Conservation (phyloP, 2,888 invertebrate species). For the Apotomis turbidana region DNA sequence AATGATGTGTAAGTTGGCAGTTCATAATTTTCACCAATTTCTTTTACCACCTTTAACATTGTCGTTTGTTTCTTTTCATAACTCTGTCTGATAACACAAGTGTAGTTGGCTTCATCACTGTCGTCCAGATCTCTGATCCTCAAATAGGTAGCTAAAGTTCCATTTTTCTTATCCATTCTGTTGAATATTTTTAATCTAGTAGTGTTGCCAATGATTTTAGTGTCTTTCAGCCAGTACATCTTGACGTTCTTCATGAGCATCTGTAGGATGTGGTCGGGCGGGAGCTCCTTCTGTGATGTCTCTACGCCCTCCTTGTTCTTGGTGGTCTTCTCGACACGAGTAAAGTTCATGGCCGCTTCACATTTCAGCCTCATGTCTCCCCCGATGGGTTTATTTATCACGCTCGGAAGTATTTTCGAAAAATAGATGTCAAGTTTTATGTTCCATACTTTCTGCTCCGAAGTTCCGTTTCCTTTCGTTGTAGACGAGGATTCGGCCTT, state of each 20-base stretch:
- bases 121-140: slow-evolving; percentile 63
- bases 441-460: slow-evolving; percentile 74
- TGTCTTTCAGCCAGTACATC: slow-evolving; percentile 75
- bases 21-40: slow-evolving; percentile 78
- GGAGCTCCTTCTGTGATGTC: slow-evolving; percentile 66
- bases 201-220: slow-evolving; percentile 58
- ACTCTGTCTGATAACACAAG: slow-evolving; percentile 75
- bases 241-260: slow-evolving; percentile 72
- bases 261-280: slow-evolving; percentile 73
- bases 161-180: slow-evolving; percentile 71
- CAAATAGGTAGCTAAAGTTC: slow-evolving; percentile 71
- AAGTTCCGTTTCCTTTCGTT: slow-evolving; percentile 64
- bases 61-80: slow-evolving; percentile 73
- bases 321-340: slow-evolving; percentile 70
- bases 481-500: slow-evolving; percentile 61
- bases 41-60: slow-evolving; percentile 75
- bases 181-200: slow-evolving; percentile 63
- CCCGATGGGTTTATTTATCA: slow-evolving; percentile 60
- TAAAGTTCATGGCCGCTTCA: slow-evolving; percentile 76
- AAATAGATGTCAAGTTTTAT: slow-evolving; percentile 77
- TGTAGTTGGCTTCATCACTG: slow-evolving; percentile 71
- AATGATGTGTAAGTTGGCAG: slow-evolving; percentile 66
- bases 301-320: slow-evolving; percentile 72
- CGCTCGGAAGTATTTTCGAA: slow-evolving; percentile 67
- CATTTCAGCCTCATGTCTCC: slow-evolving; percentile 72